Conservation (phyloP, 2,113 vertebrate genomes). For the Rynchops niger region DNA sequence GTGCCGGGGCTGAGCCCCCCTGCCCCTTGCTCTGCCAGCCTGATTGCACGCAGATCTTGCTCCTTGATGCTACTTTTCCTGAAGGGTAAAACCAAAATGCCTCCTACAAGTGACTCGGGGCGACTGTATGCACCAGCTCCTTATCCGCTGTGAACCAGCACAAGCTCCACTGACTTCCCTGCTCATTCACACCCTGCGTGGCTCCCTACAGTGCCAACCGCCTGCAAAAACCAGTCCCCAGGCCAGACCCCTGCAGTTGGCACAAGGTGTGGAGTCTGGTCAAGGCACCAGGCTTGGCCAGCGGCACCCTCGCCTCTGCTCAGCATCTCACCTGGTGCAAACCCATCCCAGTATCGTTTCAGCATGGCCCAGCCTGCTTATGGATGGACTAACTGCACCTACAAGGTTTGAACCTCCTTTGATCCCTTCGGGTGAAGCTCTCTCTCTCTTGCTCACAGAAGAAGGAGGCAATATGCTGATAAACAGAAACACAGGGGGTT, state of each 20-base stretch:
- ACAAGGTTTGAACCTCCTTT: rapidly evolving
- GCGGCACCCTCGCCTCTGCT: background rate
- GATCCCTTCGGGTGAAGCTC: background rate
- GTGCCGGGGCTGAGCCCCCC: background rate
- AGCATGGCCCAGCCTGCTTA: background rate
- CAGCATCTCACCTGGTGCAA: background rate
- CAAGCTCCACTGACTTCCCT: background rate
- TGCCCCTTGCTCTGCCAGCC: background rate
- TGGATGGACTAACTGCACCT: background rate
- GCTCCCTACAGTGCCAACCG: background rate
- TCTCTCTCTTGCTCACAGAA: background rate
- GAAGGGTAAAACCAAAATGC: background rate
- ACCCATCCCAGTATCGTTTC: rapidly evolving
- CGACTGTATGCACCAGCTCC: background rate
- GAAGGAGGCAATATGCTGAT: background rate
- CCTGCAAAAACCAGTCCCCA: background rate
- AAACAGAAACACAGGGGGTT: background rate
- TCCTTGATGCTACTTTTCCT: background rate
- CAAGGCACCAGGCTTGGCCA: background rate
- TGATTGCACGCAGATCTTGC: background rate
- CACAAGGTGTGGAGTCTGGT: background rate
- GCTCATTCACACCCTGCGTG: rapidly evolving
- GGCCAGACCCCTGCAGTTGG: background rate
- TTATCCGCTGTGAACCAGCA: background rate
- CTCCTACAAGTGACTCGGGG: background rate